phyloP scores from a whole-genome alignment of 2,888 invertebrate species.

The Rhaphigaster nebulosa region DNA sequence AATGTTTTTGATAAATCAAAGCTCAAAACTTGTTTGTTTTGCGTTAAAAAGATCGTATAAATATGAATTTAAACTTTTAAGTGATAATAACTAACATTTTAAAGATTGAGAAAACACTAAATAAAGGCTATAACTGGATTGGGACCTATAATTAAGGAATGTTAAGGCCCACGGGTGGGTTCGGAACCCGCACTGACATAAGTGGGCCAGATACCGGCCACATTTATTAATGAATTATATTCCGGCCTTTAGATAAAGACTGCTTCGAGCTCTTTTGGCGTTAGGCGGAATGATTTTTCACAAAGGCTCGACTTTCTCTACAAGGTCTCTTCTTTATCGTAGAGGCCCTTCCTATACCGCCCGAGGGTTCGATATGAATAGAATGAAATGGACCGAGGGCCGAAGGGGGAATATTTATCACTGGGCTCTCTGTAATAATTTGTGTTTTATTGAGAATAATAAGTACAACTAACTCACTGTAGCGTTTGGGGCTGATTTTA shows the following conservation, averaged over 20 bases:
- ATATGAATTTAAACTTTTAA: background rate
- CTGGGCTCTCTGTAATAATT: background rate
- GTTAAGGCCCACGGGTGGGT: background rate
- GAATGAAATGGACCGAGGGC: background rate
- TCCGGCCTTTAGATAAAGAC: background rate
- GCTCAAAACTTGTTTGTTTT: background rate
- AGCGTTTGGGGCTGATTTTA: background rate
- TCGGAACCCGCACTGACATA: background rate
- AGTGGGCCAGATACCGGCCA: background rate
- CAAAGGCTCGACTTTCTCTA: background rate
- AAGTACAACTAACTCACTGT: background rate
- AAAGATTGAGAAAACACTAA: background rate
- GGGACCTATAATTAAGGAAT: slow-evolving; percentile 17
- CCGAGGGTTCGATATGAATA: background rate
- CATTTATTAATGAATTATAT: slow-evolving; percentile 33
- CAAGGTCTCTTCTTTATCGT: background rate
- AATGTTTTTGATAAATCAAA: background rate
- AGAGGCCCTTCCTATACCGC: background rate
- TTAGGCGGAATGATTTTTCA: slow-evolving; percentile 17
- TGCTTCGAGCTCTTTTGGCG: background rate
- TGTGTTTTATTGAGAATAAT: background rate
- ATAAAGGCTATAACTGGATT: slow-evolving; percentile 18
- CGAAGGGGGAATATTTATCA: background rate
- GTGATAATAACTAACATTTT: background rate
- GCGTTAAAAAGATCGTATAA: background rate